Base-by-base conservation (phyloP, 2,113 vertebrate genomes). In the Gallinago media region DNA sequence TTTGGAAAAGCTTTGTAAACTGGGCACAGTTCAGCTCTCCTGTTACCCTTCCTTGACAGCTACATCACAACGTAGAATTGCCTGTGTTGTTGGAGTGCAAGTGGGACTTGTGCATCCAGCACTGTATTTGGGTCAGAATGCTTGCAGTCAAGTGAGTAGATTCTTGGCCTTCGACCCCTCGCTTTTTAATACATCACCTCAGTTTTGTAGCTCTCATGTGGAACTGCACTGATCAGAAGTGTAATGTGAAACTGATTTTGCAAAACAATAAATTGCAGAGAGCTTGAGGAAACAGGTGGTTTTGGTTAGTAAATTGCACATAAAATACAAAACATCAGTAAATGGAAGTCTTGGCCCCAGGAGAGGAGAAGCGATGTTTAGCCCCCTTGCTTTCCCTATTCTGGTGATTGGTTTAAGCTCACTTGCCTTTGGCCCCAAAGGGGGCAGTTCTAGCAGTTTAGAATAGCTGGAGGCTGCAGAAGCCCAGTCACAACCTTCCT, bases 191-290 rank as follows among this genome's bases (percentile, higher is more conserved):
- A 36, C 76, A 40, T 92, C 86, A 92, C 68, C 91, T 93, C 74
- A 29, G 62, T 75, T 95, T 86, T 91, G 83, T 32, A 58, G 83
- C 88, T 91, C 91, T 95, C 70, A 9, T 89, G 80, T 92, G 91
- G 80, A 96, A 82, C 96, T 87, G 76, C 79, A 7, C 91, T 68
- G 88, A 92, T 94, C 92, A 85, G 91, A 85, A 92, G 58, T 87
- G 96, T 95, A 97, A 97, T 86, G 91, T 72, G 94, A 97, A 96
- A 96, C 96, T 96, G 96, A 94, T 92, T 97, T 97, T 96, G 88
- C 94, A 94, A 85, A 96, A 96, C 96, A 94, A 96, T 96, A 94
- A 96, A 95, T 95, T 95, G 94, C 84, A 91, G 83, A 75, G 88
- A 72, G 85, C 83, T 96, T 92, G 91, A 95, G 94, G 91, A 97